Percentiles rank a stretch among this genome's conserved stretches.
Conservation (phyloP, 2,797 vertebrate genomes). For the Muraenolepis orangiensis region DNA sequence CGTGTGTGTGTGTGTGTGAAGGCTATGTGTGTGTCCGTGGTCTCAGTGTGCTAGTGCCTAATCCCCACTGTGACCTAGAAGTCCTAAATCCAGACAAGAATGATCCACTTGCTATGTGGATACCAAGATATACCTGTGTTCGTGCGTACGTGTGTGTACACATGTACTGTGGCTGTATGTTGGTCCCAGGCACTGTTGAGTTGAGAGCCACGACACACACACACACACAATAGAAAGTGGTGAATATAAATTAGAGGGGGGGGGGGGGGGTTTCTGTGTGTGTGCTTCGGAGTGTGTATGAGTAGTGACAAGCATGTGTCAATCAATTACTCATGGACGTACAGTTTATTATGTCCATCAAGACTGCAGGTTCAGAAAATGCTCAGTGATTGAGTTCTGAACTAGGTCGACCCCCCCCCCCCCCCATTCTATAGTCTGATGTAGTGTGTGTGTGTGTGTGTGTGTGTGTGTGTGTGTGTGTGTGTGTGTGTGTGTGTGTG, state of each 20-base stretch:
- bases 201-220: no score
- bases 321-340: no score
- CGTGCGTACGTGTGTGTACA: no score
- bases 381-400: neutral
- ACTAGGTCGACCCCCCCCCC: no score
- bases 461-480: constrained; percentile 7
- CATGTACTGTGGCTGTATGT: no score
- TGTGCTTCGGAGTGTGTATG: no score
- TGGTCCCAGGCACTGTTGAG: no score
- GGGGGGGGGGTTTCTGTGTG: no score
- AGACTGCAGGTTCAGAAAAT: neutral
- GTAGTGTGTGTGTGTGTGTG: neutral
- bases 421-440: no score
- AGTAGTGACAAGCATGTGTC: no score
- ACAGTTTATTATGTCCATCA: neutral
- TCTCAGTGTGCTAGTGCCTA: neutral
- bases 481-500: constrained; percentile 17
- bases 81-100: neutral
- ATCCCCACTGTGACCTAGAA: neutral
- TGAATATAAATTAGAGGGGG: no score
- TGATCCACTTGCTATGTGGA: neutral
- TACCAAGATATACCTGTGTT: neutral
- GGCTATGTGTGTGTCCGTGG: neutral
- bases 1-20: neutral
- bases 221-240: no score